phyloP scores from a whole-genome alignment of 1,140 invertebrate genomes.

The Marisa cornuarietis region DNA sequence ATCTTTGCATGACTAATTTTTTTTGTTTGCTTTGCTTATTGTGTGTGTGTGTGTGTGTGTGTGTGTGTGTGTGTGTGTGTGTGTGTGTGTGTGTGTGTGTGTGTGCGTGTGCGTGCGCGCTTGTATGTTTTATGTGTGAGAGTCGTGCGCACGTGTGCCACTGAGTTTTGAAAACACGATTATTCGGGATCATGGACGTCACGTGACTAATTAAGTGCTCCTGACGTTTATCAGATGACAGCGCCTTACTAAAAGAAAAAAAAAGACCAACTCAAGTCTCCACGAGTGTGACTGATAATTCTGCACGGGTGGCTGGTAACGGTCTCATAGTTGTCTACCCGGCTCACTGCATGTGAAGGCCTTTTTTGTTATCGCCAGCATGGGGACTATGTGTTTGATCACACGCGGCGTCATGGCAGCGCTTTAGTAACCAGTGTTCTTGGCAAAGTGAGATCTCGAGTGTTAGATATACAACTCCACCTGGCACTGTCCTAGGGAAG shows the following conservation, averaged over 20 bases:
- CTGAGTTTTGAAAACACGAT: background rate
- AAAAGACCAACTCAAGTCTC: background rate
- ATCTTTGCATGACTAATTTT: too few species aligned
- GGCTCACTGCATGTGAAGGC: too few species aligned
- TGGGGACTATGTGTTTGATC: too few species aligned
- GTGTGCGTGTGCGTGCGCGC: background rate
- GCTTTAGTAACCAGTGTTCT: too few species aligned
- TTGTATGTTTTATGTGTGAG: slow-evolving; percentile 1
- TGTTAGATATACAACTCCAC: background rate
- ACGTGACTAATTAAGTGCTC: too few species aligned
- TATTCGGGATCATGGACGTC: too few species aligned
- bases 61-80: slow-evolving; percentile 4
- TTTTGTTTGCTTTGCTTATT: background rate
- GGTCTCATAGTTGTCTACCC: background rate
- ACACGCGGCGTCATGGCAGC: too few species aligned
- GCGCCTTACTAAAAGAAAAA: too few species aligned
- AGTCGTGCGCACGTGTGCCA: background rate
- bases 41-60: slow-evolving; percentile 14
- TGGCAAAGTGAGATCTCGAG: background rate
- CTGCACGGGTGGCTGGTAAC: background rate
- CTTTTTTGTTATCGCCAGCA: too few species aligned
- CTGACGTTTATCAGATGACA: too few species aligned
- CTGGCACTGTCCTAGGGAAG: background rate
- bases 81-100: slow-evolving; percentile 14
- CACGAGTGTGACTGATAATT: background rate